Conservation (phyloP, 2,113 vertebrate species). For the Glaucidium brasilianum region DNA sequence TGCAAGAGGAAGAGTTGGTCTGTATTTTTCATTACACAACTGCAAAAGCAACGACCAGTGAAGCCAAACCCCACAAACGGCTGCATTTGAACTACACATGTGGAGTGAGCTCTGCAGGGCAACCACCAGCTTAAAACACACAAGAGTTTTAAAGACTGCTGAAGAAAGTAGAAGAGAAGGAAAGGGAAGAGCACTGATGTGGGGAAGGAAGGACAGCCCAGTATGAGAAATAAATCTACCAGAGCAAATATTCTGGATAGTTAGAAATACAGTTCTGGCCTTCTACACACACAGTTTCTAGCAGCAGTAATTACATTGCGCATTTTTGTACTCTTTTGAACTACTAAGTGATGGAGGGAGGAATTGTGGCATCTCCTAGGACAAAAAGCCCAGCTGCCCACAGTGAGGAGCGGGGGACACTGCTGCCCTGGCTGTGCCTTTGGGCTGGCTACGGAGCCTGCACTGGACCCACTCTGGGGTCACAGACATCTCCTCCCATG, state of each 20-base stretch:
- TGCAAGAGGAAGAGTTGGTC: neutral
- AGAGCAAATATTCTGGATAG: neutral
- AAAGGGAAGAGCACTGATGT: neutral
- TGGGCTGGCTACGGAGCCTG: neutral
- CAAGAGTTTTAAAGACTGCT: neutral
- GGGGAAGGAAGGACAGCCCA: neutral
- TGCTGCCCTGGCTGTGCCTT: neutral
- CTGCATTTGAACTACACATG: neutral
- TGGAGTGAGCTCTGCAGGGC: neutral
- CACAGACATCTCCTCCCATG: neutral
- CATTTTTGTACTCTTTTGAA: neutral
- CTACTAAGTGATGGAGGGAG: neutral
- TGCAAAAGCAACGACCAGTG: neutral
- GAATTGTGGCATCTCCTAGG: neutral
- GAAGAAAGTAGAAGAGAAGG: neutral
- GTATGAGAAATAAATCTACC: neutral
- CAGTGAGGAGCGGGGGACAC: rapidly evolving
- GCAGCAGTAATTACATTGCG: neutral
- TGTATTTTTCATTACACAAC: neutral
- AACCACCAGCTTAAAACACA: neutral
- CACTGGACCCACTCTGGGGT: neutral
- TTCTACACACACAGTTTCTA: neutral
- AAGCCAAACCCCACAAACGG: neutral
- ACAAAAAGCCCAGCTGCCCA: neutral
- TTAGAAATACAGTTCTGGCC: neutral